Base-by-base conservation (phyloP, 92 coral and sea anemone species). In the Zoanthus solanderi region DNA sequence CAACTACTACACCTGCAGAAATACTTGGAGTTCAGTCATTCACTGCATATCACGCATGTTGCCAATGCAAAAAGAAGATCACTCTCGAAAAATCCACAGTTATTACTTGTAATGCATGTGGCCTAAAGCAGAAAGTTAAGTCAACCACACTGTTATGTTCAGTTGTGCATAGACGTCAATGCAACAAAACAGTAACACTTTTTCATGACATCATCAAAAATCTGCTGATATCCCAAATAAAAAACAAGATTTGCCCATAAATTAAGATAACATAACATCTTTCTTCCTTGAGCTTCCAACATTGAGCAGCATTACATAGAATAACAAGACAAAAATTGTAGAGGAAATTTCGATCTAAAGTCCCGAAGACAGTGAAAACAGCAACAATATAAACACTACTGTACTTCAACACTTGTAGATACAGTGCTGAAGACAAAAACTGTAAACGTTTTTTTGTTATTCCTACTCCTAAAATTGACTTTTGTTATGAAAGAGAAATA, bases 131-230 rank as follows among this genome's bases (percentile, higher is more conserved):
- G 81, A 84, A 84, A 57, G 65, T 84, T 80, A 71, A 84, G 67
- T 83, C 87, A 67, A 84, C 88, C 88, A 71, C 88, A 84, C 18
- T 54, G 88, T 71, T 73, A 72, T 31, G 28, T 84, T 73, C 88
- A 84, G 88, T 84, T 84, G 32, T 84, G 72, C 67, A 72, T 72
- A 44, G 88, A 72, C 2, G 65, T 84, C 67, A 72, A 84, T 54
- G 71, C 18, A 23, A 28, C 88, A 47, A 52, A 84, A 72, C 81
- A 73, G 88, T 53, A 69, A 84, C 81, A 46, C 32, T 54, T 54
- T 84, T 84, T 32, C 34, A 54, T 84, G 42, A 84, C 56, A 71
- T 83, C 80, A 23, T 23, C 61, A 47, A 84, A 84, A 47, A 77
- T 75, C 71, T 71, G 42, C 87, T 48, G 50, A 56, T 23, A 23